Evolutionary conservation across 1,140 invertebrate species (phyloP).

Genomic region (Panagrolaimus sp.): DNA sequence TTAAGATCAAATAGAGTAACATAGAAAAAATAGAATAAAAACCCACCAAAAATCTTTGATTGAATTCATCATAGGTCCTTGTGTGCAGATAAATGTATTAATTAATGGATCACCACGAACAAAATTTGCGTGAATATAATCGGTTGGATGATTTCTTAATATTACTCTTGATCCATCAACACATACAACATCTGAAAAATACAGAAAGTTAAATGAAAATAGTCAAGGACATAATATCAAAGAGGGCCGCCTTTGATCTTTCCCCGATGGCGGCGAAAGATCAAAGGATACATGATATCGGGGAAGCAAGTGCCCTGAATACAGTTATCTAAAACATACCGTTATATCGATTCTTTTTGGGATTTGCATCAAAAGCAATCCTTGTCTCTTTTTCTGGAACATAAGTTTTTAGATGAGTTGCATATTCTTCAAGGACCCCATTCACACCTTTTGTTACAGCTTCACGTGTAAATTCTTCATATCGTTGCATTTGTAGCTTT

Average conservation of each 20-base stretch:
- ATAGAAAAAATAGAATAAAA: background rate
- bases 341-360: constrained; percentile 34
- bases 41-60: constrained; percentile 13
- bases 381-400: constrained; percentile 17
- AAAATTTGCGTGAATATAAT: constrained; percentile 27
- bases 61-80: constrained; percentile 9
- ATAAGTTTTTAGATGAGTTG: constrained; percentile 28
- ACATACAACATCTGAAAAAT: constrained; percentile 32
- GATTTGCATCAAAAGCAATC: constrained; percentile 23
- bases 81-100: constrained; percentile 21
- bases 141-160: constrained; percentile 25
- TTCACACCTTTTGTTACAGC: constrained; percentile 4
- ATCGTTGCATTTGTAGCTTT: constrained; percentile 1
- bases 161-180: constrained; percentile 33
- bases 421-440: constrained; percentile 27
- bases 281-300: background rate
- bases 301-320: background rate
- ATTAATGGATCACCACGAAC: constrained; percentile 11
- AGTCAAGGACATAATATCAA: background rate
- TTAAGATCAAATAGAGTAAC: too few species aligned
- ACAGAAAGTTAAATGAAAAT: background rate
- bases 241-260: too few species aligned
- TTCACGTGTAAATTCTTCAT: constrained; percentile 1
- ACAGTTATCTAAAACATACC: constrained; percentile 13
- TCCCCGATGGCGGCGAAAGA: too few species aligned